Conservation (phyloP, 1,140 invertebrate species). For the Sarcophaga bullata region DNA sequence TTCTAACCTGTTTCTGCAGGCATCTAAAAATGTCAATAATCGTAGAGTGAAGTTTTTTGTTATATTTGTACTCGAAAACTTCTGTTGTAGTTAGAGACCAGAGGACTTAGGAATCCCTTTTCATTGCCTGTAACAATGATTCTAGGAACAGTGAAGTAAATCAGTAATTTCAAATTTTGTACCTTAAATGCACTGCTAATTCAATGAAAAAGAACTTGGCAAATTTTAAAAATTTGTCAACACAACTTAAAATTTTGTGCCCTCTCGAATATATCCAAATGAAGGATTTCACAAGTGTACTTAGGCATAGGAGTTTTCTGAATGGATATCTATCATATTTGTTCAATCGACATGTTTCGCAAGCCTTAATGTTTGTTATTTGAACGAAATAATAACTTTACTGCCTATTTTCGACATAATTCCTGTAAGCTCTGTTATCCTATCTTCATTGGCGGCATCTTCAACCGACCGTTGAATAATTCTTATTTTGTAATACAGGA, state of each 20-base stretch:
- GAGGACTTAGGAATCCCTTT: slow-evolving; percentile 34
- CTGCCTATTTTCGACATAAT: slow-evolving; percentile 43
- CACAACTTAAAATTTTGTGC: slow-evolving; percentile 30
- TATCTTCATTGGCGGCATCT: slow-evolving; percentile 43
- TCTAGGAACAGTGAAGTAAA: slow-evolving; percentile 35
- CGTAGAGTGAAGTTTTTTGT: not conserved
- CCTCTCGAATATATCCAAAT: slow-evolving; percentile 47
- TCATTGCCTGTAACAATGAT: too few relatives aligned
- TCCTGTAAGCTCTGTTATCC: slow-evolving; percentile 23
- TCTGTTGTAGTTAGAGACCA: slow-evolving; percentile 3
- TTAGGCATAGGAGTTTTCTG: not conserved
- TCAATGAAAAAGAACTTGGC: slow-evolving; percentile 41
- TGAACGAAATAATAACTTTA: slow-evolving; percentile 48
- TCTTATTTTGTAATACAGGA: slow-evolving; percentile 41
- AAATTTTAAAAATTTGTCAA: slow-evolving; percentile 46
- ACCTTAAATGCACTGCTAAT: slow-evolving; percentile 44
- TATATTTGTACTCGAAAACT: not conserved
- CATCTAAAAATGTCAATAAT: slow-evolving; percentile 1
- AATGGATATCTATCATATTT: slow-evolving; percentile 34
- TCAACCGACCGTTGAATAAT: slow-evolving; percentile 42
- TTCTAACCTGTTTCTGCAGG: slow-evolving; percentile 27
- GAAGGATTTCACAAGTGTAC: slow-evolving; percentile 40
- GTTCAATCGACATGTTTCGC: slow-evolving; percentile 45
- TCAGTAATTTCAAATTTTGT: slow-evolving; percentile 35
- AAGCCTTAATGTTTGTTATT: slow-evolving; percentile 43